phyloP scores from a whole-genome alignment of 2,797 vertebrate genomes.

The Gallinago stenura region DNA sequence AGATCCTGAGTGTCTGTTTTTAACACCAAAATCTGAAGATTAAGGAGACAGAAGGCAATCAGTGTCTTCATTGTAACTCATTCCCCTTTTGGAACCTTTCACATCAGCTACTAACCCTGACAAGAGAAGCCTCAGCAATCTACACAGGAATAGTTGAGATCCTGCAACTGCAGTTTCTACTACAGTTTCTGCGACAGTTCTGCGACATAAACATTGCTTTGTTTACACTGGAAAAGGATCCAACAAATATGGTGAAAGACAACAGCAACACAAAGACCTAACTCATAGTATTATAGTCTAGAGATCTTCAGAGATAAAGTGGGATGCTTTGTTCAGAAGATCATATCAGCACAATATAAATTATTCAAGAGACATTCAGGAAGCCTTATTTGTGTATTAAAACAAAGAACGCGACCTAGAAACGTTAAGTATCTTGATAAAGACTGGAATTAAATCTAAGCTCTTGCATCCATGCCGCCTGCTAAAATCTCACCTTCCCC shows the following conservation, averaged over 20 bases:
- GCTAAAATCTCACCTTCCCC: conserved; percentile 87
- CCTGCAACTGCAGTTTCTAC: background rate
- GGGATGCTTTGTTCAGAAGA: background rate
- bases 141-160: background rate
- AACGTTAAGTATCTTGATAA: background rate
- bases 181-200: background rate
- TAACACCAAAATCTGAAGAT: conserved; percentile 92
- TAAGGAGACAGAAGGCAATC: conserved; percentile 34
- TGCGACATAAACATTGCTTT: background rate
- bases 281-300: background rate
- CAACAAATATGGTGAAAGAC: background rate
- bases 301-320: background rate
- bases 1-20: conserved; percentile 96
- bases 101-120: background rate
- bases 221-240: background rate
- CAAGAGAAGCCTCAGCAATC: background rate
- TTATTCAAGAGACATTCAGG: background rate
- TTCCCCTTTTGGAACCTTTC: background rate
- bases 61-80: background rate
- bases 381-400: background rate
- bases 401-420: background rate
- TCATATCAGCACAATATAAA: rapidly evolving
- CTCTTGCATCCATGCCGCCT: background rate
- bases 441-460: background rate
- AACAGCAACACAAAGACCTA: background rate